Conservation (phyloP, 2,797 vertebrate species). For the Ctenopoma multispine region DNA sequence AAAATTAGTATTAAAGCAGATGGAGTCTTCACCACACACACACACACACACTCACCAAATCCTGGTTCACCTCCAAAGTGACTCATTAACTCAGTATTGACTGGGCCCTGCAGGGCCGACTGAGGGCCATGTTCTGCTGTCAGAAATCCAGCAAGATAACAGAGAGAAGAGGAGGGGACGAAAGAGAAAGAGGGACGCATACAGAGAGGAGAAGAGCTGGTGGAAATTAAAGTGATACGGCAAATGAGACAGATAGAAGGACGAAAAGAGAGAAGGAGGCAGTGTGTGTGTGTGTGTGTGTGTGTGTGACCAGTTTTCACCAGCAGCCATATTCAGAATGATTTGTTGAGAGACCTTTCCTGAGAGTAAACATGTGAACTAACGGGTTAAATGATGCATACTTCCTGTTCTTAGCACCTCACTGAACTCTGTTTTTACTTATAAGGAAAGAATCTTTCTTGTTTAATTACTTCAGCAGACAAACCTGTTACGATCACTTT, state of each 20-base stretch:
- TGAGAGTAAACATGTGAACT: neutral
- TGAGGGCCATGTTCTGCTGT: constrained; percentile 51
- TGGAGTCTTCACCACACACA: constrained; percentile 22
- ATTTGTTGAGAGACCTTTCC: no score
- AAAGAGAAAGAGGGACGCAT: neutral
- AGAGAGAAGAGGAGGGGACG: neutral
- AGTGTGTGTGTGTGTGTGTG: neutral
- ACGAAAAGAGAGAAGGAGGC: neutral
- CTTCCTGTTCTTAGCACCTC: neutral
- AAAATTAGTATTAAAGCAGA: constrained; percentile 28
- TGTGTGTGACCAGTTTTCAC: neutral
- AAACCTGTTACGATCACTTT: no score
- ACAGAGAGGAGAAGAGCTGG: neutral
- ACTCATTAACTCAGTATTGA: constrained; percentile 70
- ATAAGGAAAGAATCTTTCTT: no score
- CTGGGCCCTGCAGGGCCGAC: constrained; percentile 54
- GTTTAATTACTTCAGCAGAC: no score
- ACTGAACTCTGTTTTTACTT: no score
- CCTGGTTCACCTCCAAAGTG: constrained; percentile 52
- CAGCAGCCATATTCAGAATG: no score
- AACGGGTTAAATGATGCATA: neutral
- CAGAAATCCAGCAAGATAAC: constrained; percentile 69
- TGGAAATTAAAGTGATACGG: constrained; percentile 48
- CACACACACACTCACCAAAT: constrained; percentile 35
- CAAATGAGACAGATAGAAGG: constrained; percentile 34